Conservation (phyloP, 1,140 invertebrate genomes). For the Aphis craccivora region DNA sequence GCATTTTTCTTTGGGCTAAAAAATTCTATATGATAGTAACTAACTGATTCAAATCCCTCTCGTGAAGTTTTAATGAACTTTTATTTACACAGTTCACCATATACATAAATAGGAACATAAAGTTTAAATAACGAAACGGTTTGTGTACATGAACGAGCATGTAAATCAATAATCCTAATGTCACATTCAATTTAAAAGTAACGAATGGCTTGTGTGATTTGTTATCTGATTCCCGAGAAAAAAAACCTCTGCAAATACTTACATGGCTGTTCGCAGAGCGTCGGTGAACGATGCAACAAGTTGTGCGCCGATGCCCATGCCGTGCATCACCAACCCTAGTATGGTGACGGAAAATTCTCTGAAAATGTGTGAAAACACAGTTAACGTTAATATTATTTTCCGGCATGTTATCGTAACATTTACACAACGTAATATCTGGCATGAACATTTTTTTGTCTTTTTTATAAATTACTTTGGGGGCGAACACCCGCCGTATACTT, state of each 20-base stretch:
- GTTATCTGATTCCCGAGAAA: background rate
- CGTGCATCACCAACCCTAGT: constrained; percentile 76
- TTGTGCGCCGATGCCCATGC: constrained; percentile 81
- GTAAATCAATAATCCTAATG: background rate
- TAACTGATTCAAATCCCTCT: background rate
- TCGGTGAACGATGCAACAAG: constrained; percentile 83
- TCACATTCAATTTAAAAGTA: background rate
- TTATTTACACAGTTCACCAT: background rate
- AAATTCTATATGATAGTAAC: background rate
- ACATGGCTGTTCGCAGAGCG: constrained; percentile 78
- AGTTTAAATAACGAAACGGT: background rate
- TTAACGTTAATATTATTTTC: background rate
- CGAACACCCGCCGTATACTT: background rate
- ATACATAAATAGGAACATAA: background rate
- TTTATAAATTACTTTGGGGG: background rate
- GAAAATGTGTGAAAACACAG: constrained; percentile 61
- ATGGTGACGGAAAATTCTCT: constrained; percentile 75
- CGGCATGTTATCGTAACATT: background rate
- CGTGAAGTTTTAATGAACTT: background rate
- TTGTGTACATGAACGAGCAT: background rate
- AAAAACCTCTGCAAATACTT: constrained; percentile 63
- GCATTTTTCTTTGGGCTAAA: background rate
- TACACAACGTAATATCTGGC: background rate
- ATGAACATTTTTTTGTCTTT: background rate
- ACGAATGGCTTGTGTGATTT: background rate